phyloP scores from a whole-genome alignment of 2,113 vertebrate genomes.

The Callipepla californica region DNA sequence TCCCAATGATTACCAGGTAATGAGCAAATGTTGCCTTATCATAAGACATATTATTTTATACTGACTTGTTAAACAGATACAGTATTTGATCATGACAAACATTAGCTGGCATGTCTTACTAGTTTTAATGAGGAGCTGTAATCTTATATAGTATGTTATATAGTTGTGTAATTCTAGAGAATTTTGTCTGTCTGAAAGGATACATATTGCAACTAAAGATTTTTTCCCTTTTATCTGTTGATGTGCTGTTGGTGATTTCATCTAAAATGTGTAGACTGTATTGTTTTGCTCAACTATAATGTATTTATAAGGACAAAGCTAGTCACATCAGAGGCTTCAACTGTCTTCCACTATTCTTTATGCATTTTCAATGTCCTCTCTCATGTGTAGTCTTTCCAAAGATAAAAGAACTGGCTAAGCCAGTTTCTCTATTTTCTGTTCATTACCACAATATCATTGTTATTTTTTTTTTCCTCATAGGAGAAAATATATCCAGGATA shows the following conservation, averaged over 20 bases:
- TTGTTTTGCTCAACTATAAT: conserved; percentile 40
- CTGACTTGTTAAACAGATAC: not conserved
- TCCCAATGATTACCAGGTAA: conserved; percentile 46
- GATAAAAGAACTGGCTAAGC: conserved; percentile 34
- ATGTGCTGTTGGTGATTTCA: not conserved
- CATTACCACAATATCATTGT: not conserved
- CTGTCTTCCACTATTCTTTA: conserved; percentile 9
- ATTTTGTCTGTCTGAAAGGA: not conserved
- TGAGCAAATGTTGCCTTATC: not conserved
- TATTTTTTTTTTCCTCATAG: not conserved
- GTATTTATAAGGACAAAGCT: conserved; percentile 16
- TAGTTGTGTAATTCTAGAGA: not conserved
- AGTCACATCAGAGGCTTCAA: conserved; percentile 23
- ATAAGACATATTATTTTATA: conserved; percentile 27
- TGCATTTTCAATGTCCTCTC: not conserved
- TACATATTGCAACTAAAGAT: not conserved
- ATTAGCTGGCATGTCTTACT: conserved; percentile 18
- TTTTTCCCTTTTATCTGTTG: not conserved
- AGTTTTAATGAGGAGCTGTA: not conserved
- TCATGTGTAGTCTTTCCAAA: conserved; percentile 12
- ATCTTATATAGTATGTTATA: not conserved
- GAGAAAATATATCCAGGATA: not conserved
- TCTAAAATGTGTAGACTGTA: not conserved
- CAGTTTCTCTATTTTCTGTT: conserved; percentile 17
- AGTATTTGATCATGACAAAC: not conserved